A percentile compares a stretch with the other conserved stretches of the same genome.
phyloP scores from a whole-genome alignment of 1,140 invertebrate species.

The Drepana arcuata region DNA sequence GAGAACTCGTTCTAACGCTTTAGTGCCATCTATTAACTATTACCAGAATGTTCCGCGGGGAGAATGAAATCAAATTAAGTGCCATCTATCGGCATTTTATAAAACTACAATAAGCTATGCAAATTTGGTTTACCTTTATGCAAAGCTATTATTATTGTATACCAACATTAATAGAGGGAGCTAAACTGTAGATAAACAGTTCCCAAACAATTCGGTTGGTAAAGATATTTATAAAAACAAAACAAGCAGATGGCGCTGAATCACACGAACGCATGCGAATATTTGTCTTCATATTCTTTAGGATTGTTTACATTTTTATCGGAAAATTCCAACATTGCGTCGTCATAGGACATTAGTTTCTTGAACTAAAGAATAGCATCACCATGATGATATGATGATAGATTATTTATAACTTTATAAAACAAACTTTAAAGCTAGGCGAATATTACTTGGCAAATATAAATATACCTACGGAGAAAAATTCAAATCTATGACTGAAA shows the following conservation, averaged over 20 bases:
- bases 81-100: background rate
- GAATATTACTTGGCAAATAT: too few relatives aligned
- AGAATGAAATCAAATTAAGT: background rate
- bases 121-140: background rate
- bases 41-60: background rate
- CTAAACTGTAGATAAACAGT: background rate
- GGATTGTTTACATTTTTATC: too few relatives aligned
- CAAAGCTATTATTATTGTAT: background rate
- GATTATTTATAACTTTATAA: too few relatives aligned
- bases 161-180: background rate
- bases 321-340: too few relatives aligned
- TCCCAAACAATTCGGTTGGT: background rate
- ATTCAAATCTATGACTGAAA: too few relatives aligned
- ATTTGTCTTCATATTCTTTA: too few relatives aligned
- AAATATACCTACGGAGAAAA: too few relatives aligned
- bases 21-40: slow-evolving; percentile 24
- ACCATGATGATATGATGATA: too few relatives aligned
- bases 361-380: too few relatives aligned
- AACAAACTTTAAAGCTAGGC: too few relatives aligned
- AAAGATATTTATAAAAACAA: background rate
- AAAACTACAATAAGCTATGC: background rate
- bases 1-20: slow-evolving; percentile 2
- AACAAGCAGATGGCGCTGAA: background rate
- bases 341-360: too few relatives aligned
- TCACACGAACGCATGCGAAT: background rate